Conservation (phyloP, 2,888 invertebrate genomes). For the Eupithecia inturbata region DNA sequence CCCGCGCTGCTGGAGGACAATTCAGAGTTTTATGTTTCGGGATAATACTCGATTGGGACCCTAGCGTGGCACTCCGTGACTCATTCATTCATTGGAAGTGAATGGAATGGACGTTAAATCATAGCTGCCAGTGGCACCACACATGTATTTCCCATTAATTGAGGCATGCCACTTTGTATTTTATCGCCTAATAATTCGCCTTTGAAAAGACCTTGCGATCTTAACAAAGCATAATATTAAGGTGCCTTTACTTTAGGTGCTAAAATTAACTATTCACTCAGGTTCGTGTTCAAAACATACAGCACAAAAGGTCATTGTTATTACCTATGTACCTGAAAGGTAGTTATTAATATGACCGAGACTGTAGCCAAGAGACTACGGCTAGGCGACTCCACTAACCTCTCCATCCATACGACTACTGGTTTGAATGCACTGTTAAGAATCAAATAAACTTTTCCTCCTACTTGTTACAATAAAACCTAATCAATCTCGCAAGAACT, state of each 20-base stretch:
- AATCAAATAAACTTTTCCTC: background rate
- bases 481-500: conserved; percentile 31
- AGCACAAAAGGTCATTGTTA: background rate
- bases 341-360: background rate
- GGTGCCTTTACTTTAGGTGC: conserved; percentile 8
- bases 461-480: conserved; percentile 16
- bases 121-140: conserved; percentile 42
- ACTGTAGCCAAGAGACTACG: background rate
- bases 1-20: conserved; percentile 31
- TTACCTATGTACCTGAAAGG: background rate
- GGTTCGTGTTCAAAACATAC: background rate
- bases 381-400: background rate
- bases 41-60: conserved; percentile 29
- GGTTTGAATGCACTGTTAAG: background rate
- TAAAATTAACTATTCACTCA: conserved; percentile 17
- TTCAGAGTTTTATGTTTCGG: conserved; percentile 34
- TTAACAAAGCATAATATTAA: conserved; percentile 20
- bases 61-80: conserved; percentile 39
- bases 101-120: conserved; percentile 55
- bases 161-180: conserved; percentile 16
- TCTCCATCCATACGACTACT: background rate
- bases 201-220: conserved; percentile 40
- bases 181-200: conserved; percentile 26
- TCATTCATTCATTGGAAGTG: conserved; percentile 29
- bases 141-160: background rate